Evolutionary conservation across 2,888 invertebrate genomes (phyloP).

Genomic region (Lycophotia porphyrea): DNA sequence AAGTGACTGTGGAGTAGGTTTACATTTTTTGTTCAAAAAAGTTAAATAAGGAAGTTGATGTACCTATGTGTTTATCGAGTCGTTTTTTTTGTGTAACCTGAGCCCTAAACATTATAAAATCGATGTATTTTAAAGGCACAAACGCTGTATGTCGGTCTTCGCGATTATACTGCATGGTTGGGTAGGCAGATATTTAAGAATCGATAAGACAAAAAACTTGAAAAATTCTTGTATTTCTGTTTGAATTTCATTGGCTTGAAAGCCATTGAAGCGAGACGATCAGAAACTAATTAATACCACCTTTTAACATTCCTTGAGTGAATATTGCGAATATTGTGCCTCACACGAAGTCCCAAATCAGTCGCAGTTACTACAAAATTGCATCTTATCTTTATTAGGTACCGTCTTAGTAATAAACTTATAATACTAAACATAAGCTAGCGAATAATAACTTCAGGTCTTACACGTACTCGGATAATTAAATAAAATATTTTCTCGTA

Average conservation of each 20-base stretch:
- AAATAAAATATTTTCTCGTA: constrained; percentile 6
- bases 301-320: not conserved
- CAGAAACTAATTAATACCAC: not conserved
- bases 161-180: constrained; percentile 37
- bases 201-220: not conserved
- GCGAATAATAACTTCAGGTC: constrained; percentile 5
- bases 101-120: constrained; percentile 22
- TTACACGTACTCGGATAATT: constrained; percentile 8
- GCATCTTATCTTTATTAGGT: constrained; percentile 3
- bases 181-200: constrained; percentile 10
- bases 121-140: constrained; percentile 22
- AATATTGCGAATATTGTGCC: not conserved
- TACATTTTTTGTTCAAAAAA: constrained; percentile 39
- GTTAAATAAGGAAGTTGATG: constrained; percentile 51
- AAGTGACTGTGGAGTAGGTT: constrained; percentile 54
- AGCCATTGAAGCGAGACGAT: constrained; percentile 16
- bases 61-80: constrained; percentile 27
- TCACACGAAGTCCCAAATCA: constrained; percentile 2
- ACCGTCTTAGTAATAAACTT: not conserved
- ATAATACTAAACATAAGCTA: not conserved
- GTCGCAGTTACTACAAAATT: constrained; percentile 27
- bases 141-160: constrained; percentile 26
- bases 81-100: constrained; percentile 36
- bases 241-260: no score
- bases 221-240: no score